Base-by-base conservation (phyloP, 2,888 invertebrate species). In the Cantharis rufa region DNA sequence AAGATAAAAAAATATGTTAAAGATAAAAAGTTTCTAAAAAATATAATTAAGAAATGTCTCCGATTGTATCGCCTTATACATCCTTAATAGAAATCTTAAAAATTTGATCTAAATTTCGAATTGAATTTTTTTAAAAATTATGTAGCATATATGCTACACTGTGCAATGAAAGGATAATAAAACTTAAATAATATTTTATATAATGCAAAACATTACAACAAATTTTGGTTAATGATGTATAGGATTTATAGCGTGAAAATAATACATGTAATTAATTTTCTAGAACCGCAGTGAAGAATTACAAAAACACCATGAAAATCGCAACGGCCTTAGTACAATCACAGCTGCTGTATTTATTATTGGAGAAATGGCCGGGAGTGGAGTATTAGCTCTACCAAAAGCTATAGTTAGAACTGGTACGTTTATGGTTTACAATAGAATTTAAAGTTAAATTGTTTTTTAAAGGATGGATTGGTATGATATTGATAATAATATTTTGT, bases 311-410 rank as follows among this genome's bases (percentile, higher is more conserved):
- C n/a, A 48, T n/a, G 48, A 48, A 5, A 48, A 77, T 74, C 21
- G 70, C 77, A 80, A 86, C 80, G 90, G 90, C 0, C 82, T 90
- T 13, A 87, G 84, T 72, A 85, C 90, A 16, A 78, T 89, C 13
- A 87, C 92, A 78, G 91, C 93, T 0, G 90, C 92, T 0, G 87
- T 93, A 77, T 91, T 94, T 82, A 90, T 94, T 64, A 91, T 91
- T 0, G 93, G 93, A 0, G 93, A 93, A 86, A 93, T 94, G 91
- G 93, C 93, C 0, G 94, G 94, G 64, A 92, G 92, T 82, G 94
- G 94, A 0, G 91, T 93, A n/a, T 87, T 94, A 79, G 93, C 93
- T 0, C 87, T 94, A 32, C 94, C 94, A 0, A 86, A 90, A 79
- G 93, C 93, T 0, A 88, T 93, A 32, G 91, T 90, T 70, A 90